Percentiles rank a stretch among this genome's conserved stretches.
Conservation (phyloP, 2,113 vertebrate species). For the Crotalus horridus region DNA sequence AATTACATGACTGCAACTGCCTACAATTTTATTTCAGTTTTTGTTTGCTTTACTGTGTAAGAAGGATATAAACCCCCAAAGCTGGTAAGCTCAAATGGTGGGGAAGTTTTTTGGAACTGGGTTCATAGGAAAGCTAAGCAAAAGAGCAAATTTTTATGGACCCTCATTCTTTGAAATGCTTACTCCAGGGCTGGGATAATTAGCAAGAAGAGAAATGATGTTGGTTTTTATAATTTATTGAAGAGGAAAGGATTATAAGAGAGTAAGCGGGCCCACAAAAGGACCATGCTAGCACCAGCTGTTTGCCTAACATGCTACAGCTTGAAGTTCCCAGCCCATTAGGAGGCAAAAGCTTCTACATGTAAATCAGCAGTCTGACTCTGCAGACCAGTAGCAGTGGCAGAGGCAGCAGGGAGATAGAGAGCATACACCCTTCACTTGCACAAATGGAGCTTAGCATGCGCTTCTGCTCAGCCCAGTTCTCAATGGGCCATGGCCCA, state of each 20-base stretch:
- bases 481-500: neutral
- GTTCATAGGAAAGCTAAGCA: neutral
- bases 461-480: rapidly evolving
- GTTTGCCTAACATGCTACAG: neutral
- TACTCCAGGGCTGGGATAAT: neutral
- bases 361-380: neutral
- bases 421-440: neutral
- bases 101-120: neutral
- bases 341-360: neutral
- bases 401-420: neutral
- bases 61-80: neutral
- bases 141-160: neutral
- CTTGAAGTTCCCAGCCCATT: neutral
- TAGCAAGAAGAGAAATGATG: neutral
- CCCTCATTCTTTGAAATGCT: neutral
- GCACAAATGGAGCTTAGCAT: neutral
- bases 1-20: neutral
- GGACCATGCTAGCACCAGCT: neutral
- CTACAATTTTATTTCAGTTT: neutral
- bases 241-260: neutral
- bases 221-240: neutral
- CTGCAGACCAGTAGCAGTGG: neutral
- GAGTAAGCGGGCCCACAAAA: neutral
- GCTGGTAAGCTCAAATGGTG: neutral
- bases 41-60: neutral